phyloP scores from a whole-genome alignment of 2,797 vertebrate species.

The Sciurus vulgaris region DNA sequence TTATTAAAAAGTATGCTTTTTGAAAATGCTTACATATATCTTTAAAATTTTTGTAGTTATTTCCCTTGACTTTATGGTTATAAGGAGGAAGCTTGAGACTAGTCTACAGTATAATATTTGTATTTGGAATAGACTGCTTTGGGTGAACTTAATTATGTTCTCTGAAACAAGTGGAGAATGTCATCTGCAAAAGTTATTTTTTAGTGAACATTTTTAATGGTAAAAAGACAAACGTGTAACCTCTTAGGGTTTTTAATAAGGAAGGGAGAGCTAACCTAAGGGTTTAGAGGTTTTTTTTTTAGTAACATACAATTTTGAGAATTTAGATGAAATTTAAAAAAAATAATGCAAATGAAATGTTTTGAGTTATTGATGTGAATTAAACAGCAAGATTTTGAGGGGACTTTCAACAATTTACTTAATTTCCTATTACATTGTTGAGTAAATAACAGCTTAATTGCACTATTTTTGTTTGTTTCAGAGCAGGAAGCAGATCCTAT shows the following conservation, averaged over 20 bases:
- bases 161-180: neutral
- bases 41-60: constrained; percentile 49
- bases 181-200: constrained; percentile 34
- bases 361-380: constrained; percentile 47
- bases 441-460: neutral
- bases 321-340: constrained; percentile 36
- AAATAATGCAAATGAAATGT: constrained; percentile 39
- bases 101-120: neutral
- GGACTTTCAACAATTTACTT: neutral
- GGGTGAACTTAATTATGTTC: constrained; percentile 37
- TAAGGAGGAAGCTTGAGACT: constrained; percentile 22
- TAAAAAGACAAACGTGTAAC: neutral
- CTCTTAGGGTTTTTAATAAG: constrained; percentile 21
- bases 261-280: neutral
- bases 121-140: constrained; percentile 46
- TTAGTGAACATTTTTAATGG: neutral
- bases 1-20: constrained; percentile 45
- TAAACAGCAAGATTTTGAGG: constrained; percentile 56
- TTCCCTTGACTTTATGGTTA: constrained; percentile 32
- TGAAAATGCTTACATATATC: neutral
- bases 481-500: constrained; percentile 47
- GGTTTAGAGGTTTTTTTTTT: constrained; percentile 10
- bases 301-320: constrained; percentile 44
- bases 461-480: neutral
- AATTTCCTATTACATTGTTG: constrained; percentile 61